Percentiles rank a stretch among this genome's conserved stretches.
These are phyloP conservation scores for Thaumatotibia leucotreta DNA, from an alignment of 1,140 invertebrate species.

Conservation along the genomic window DNA sequence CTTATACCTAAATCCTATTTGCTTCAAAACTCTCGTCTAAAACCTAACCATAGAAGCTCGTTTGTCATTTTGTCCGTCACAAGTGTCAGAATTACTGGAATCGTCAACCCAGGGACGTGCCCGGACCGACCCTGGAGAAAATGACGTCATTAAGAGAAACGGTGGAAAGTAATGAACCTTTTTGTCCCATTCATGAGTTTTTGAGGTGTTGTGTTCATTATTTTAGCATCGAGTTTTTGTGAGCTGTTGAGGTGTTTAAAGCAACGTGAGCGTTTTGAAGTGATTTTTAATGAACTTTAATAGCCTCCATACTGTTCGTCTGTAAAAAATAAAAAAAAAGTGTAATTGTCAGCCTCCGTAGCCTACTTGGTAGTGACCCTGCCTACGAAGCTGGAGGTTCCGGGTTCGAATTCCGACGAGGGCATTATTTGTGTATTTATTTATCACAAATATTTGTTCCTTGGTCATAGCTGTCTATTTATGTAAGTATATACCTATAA, in stretches of 20 bases:
- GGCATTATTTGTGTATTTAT: too few relatives aligned
- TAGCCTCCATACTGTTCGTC: too few relatives aligned
- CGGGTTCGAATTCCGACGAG: too few relatives aligned
- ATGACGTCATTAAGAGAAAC: conserved; percentile 54
- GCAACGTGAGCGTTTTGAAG: not conserved
- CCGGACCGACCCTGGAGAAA: conserved; percentile 40
- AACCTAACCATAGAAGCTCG: not conserved
- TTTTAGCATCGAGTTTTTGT: not conserved
- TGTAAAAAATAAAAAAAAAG: too few relatives aligned
- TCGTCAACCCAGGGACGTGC: conserved; percentile 41
- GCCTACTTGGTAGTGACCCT: too few relatives aligned
- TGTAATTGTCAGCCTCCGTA: too few relatives aligned
- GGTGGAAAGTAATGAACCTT: conserved; percentile 45
- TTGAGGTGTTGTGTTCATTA: conserved; percentile 14
- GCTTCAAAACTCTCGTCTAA: not conserved
- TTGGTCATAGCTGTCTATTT: too few relatives aligned
- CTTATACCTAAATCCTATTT: not conserved
- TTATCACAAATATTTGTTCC: too few relatives aligned
- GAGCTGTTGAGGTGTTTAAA: not conserved
- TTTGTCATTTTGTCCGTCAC: conserved; percentile 26
- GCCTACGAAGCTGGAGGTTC: too few relatives aligned
- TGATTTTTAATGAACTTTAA: too few relatives aligned
- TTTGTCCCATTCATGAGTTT: conserved; percentile 42
- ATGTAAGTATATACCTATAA: too few relatives aligned
- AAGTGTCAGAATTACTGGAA: not conserved